A percentile compares a stretch with the other conserved stretches of the same genome.
Conservation (phyloP, 2,113 vertebrate genomes). For the Diglossa brunneiventris region DNA sequence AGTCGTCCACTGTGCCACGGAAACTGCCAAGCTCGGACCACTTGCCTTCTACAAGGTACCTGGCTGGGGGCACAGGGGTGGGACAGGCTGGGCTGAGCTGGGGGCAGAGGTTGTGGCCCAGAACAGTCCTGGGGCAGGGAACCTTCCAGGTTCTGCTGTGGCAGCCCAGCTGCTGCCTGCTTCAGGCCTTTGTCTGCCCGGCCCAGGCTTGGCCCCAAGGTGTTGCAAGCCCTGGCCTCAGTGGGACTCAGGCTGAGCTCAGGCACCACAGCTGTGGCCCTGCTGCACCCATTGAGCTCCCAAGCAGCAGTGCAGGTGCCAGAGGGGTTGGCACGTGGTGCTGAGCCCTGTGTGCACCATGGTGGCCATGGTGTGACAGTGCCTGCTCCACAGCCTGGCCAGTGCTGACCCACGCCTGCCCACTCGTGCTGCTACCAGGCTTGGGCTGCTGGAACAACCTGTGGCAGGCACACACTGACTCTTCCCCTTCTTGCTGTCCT, state of each 20-base stretch:
- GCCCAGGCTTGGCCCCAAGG: rapidly evolving
- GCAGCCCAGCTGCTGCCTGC: not conserved
- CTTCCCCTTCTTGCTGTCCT: not conserved
- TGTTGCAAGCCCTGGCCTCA: not conserved
- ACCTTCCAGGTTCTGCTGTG: not conserved
- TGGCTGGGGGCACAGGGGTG: rapidly evolving
- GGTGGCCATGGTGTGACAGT: not conserved
- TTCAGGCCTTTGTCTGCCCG: rapidly evolving
- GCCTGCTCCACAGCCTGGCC: not conserved
- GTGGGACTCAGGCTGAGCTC: not conserved
- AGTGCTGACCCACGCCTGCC: not conserved
- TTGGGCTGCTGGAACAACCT: not conserved
- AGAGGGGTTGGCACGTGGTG: not conserved
- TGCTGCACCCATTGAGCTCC: not conserved
- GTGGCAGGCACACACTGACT: not conserved
- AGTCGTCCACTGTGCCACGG: constrained; percentile 84
- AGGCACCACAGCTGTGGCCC: not conserved
- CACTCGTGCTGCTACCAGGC: not conserved
- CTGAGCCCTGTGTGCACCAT: not conserved
- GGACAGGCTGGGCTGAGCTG: rapidly evolving
- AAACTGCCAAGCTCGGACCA: constrained; percentile 89
- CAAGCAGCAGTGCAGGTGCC: not conserved
- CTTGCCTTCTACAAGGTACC: constrained; percentile 93
- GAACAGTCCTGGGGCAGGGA: not conserved
- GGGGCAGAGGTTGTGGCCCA: not conserved